Percentiles rank a stretch among this genome's conserved stretches.
Conservation (phyloP, 1,140 invertebrate genomes). For the Diorhabda sublineata region DNA sequence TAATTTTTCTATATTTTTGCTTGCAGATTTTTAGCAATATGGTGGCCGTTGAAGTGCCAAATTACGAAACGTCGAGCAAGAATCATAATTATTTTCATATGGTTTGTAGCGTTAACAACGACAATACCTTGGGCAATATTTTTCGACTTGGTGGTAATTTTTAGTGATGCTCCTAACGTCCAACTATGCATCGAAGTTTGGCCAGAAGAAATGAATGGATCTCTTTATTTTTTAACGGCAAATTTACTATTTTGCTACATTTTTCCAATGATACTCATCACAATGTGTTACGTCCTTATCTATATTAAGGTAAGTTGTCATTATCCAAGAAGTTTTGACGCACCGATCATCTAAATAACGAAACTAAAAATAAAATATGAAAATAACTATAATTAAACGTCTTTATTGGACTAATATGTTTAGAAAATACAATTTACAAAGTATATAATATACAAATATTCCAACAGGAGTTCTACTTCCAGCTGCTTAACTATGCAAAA, state of each 20-base stretch:
- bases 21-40: conserved; percentile 92
- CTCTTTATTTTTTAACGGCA: conserved; percentile 83
- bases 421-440: background rate
- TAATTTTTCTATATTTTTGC: conserved; percentile 35
- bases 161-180: conserved; percentile 64
- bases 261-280: conserved; percentile 87
- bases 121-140: conserved; percentile 87
- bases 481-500: too few relatives aligned
- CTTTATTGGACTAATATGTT: too few relatives aligned
- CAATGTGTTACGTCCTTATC: conserved; percentile 88
- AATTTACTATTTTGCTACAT: conserved; percentile 89
- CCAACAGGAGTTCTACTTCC: too few relatives aligned
- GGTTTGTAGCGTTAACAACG: conserved; percentile 78
- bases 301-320: conserved; percentile 64
- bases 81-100: conserved; percentile 85
- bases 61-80: conserved; percentile 82
- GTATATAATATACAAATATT: background rate
- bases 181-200: conserved; percentile 79
- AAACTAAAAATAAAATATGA: too few relatives aligned
- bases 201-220: conserved; percentile 74
- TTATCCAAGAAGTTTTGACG: too few relatives aligned
- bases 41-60: conserved; percentile 88
- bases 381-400: too few relatives aligned
- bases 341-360: too few relatives aligned
- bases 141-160: conserved; percentile 77